phyloP scores from a whole-genome alignment of 2,888 invertebrate species.

The Athetis lepigone region DNA sequence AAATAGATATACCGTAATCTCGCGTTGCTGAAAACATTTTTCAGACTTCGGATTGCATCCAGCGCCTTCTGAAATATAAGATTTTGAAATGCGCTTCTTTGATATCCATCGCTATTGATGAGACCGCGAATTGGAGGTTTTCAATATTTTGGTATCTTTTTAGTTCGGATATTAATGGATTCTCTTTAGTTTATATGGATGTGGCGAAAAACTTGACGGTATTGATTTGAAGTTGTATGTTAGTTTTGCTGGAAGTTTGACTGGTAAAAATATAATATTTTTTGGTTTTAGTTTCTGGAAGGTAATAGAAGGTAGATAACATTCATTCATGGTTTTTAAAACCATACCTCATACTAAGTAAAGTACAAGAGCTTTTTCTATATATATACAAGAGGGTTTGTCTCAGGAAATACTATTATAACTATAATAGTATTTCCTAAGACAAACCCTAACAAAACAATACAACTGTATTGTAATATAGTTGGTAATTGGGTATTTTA shows the following conservation, averaged over 20 bases:
- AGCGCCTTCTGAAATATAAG: slow-evolving; percentile 62
- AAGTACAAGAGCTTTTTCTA: too few species aligned
- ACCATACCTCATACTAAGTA: too few species aligned
- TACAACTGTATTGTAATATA: too few species aligned
- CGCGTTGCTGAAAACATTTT: slow-evolving; percentile 67
- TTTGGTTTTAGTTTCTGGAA: background rate
- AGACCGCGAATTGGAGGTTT: slow-evolving; percentile 67
- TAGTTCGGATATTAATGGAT: slow-evolving; percentile 73
- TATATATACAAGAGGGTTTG: too few species aligned
- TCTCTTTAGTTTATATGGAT: slow-evolving; percentile 59
- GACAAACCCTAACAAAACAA: too few species aligned
- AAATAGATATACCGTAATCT: slow-evolving; percentile 61
- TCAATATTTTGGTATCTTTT: slow-evolving; percentile 77
- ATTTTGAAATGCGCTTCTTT: slow-evolving; percentile 71
- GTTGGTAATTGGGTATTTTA: too few species aligned
- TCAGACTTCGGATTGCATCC: slow-evolving; percentile 61
- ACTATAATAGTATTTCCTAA: too few species aligned
- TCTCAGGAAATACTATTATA: too few species aligned
- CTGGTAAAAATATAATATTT: background rate
- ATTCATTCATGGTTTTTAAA: too few species aligned
- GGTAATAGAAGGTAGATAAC: background rate
- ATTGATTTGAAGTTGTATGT: slow-evolving; percentile 20
- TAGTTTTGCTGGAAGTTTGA: slow-evolving; percentile 2
- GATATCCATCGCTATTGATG: slow-evolving; percentile 64
- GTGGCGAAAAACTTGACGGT: slow-evolving; percentile 34